phyloP scores from a whole-genome alignment of 2,113 vertebrate genomes.

The Morphnarchus princeps region DNA sequence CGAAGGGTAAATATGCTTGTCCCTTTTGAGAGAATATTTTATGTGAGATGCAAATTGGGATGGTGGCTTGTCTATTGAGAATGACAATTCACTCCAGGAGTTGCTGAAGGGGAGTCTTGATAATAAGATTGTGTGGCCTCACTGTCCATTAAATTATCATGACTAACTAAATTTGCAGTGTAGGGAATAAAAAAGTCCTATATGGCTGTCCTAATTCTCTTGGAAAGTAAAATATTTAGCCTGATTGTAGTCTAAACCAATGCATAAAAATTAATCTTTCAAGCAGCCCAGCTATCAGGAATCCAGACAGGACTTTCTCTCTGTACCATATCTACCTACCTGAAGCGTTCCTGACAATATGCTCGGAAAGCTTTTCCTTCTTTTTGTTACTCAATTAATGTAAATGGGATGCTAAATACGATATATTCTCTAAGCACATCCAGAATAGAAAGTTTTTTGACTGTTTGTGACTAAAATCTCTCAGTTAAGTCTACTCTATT shows the following conservation, averaged over 20 bases:
- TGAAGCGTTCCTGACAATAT: neutral
- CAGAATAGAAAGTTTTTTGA: neutral
- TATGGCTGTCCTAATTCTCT: neutral
- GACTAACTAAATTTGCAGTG: slow-evolving; percentile 6
- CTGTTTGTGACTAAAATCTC: neutral
- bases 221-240: slow-evolving; percentile 2
- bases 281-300: neutral
- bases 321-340: neutral
- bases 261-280: neutral
- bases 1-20: slow-evolving; percentile 7
- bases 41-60: neutral
- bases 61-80: neutral
- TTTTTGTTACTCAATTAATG: neutral
- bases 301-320: neutral
- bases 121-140: neutral
- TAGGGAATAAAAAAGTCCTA: neutral
- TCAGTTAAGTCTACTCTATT: neutral
- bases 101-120: neutral
- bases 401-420: neutral
- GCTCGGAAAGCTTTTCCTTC: neutral
- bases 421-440: neutral
- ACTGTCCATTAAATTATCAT: slow-evolving; percentile 20
- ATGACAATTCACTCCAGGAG: neutral
- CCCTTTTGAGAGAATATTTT: neutral
- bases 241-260: neutral